Percentiles rank a stretch among this genome's conserved stretches.
Conservation (phyloP, 2,113 vertebrate species). For the Indicator indicator region DNA sequence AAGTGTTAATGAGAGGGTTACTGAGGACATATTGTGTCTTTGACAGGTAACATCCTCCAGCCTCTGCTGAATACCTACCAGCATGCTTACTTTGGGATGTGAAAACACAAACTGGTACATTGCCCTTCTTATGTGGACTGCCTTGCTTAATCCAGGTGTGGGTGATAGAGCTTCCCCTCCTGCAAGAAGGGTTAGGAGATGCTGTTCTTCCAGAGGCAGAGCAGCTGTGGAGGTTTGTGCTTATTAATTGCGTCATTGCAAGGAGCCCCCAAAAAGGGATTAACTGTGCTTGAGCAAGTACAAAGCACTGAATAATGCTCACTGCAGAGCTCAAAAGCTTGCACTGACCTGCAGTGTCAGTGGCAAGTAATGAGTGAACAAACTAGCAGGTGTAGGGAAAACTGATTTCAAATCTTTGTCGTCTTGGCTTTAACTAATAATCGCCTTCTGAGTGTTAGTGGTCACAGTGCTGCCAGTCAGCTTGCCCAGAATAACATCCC, state of each 20-base stretch:
- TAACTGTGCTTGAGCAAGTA: background rate
- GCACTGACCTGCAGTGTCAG: background rate
- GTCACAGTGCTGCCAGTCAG: background rate
- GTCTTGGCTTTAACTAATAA: background rate
- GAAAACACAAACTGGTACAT: background rate
- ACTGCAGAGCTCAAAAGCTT: background rate
- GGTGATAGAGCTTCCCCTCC: background rate
- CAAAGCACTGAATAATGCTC: background rate
- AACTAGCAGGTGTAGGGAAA: background rate
- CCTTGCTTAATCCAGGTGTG: background rate
- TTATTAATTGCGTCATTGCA: background rate
- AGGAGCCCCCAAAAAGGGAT: background rate
- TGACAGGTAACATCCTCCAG: rapidly evolving
- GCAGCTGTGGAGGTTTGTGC: background rate
- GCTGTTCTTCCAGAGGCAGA: background rate
- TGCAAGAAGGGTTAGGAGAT: background rate
- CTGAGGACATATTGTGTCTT: background rate
- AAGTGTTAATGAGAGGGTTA: background rate
- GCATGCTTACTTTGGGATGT: background rate
- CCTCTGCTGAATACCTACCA: background rate
- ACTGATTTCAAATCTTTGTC: background rate
- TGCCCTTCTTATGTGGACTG: background rate
- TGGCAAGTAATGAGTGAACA: background rate
- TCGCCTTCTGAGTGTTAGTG: background rate
- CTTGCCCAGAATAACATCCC: background rate